These are phyloP conservation scores for Tetramorium simillimum DNA, from an alignment of 1,140 invertebrate species.

Conservation along the genomic window DNA sequence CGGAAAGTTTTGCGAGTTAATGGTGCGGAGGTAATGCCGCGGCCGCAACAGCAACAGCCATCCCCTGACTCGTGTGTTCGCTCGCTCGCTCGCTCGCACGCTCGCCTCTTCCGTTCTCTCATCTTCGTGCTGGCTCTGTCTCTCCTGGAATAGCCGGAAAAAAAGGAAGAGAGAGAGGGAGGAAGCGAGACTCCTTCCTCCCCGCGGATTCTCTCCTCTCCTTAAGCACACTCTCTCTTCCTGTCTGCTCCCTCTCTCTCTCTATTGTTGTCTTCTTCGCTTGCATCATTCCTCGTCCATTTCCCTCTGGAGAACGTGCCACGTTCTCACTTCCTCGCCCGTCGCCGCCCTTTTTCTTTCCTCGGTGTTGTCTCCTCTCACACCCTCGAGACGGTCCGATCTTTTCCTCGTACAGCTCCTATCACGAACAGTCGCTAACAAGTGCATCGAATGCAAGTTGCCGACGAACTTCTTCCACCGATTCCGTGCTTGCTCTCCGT, in stretches of 20 bases:
- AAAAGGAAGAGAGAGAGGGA: conserved; percentile 8
- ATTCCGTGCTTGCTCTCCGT: neutral
- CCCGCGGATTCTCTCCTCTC: conserved; percentile 43
- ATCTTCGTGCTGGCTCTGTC: conserved; percentile 58
- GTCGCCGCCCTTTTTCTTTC: conserved; percentile 20
- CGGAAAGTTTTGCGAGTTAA: conserved; percentile 85
- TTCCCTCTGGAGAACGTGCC: conserved; percentile 24
- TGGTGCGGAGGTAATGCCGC: conserved; percentile 84
- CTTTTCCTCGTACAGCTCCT: conserved; percentile 77
- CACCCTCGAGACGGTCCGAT: conserved; percentile 63
- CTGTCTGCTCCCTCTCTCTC: neutral
- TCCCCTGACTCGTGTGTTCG: conserved; percentile 63
- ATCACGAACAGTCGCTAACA: conserved; percentile 80
- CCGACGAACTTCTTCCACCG: conserved; percentile 70
- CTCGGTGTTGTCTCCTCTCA: conserved; percentile 21
- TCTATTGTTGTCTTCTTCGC: conserved; percentile 4
- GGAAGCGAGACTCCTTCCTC: conserved; percentile 23
- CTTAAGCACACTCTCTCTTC: conserved; percentile 41
- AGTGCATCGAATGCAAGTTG: conserved; percentile 79
- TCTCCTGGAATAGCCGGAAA: conserved; percentile 20
- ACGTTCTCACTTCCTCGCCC: conserved; percentile 35
- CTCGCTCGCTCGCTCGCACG: conserved; percentile 63
- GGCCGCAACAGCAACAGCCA: conserved; percentile 84
- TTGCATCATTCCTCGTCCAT: conserved; percentile 37
- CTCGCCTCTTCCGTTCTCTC: conserved; percentile 71